Base-by-base conservation (phyloP, 2,797 vertebrate species). In the Pagetopsis macropterus region DNA sequence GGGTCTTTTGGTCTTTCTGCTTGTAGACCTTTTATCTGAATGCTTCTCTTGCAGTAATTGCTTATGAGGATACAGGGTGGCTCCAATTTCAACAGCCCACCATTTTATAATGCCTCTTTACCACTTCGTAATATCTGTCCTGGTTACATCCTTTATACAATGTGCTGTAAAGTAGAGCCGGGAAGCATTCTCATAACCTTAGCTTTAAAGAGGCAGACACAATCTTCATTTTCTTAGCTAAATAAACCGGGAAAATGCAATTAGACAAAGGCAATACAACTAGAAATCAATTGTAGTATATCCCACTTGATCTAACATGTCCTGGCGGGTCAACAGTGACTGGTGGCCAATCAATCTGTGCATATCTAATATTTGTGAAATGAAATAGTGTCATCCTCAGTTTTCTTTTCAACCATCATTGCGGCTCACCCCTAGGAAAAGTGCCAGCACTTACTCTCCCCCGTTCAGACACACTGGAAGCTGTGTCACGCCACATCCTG, bases 401-500 rank as follows among this genome's bases (percentile, higher is more conserved):
- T 50, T 27, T 27, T 27, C 27, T 61, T 70, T 49, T 31, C 37
- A 45, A 61, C 49, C 23, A 15, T 37, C 13, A 43, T 3, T 51
- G 40, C 7, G 1, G 21, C 27, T n/a, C 49, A 1, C 21, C 41
- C 16, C 23, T 0, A 46, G 50, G 50, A 66, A 1, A 60, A 27
- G 15, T 44, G 45, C 55, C 43, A 41, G 45, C 12, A 1, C 41
- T 27, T 19, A 37, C 37, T 54, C 14, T 46, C 41, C 44, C 51
- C 69, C 61, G 2, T 40, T 40, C 59, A 70, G 75, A 67, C 59
- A 49, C 81, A 5, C 62, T 48, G 65, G 44, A 81, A 81, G 69
- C 80, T 54, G 61, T 72, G 46, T 72, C 66, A 16, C 2, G 3
- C 75, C 60, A 51, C 55, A 69, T 76, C 87, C 79, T 85, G 89